A percentile compares a stretch with the other conserved stretches of the same genome.
These are phyloP conservation scores for Ceratoteleas bidentatus DNA, from an alignment of 1,140 invertebrate genomes.

Conservation along the genomic window DNA sequence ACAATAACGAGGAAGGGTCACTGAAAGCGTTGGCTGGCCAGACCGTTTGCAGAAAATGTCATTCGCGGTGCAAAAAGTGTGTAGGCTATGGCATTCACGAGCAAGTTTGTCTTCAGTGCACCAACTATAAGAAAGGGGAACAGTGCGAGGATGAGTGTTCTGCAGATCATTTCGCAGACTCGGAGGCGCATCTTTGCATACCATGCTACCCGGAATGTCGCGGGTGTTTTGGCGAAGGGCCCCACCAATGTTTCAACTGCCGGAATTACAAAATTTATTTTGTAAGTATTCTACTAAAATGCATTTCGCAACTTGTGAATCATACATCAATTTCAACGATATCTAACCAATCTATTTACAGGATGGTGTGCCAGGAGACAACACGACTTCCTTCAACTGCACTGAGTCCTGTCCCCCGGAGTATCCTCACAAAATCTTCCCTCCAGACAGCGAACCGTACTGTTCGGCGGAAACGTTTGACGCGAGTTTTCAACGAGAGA, in stretches of 20 bases:
- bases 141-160: constrained; percentile 96
- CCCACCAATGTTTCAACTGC: constrained; percentile 91
- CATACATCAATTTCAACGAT: no score
- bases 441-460: constrained; percentile 88
- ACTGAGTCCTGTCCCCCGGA: constrained; percentile 91
- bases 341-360: constrained; percentile 55
- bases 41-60: constrained; percentile 93
- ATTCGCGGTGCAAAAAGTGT: constrained; percentile 94
- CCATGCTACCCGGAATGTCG: constrained; percentile 91
- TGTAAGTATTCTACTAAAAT: constrained; percentile 77
- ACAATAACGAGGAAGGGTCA: constrained; percentile 86
- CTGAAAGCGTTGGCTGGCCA: constrained; percentile 88
- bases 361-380: constrained; percentile 82
- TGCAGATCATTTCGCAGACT: constrained; percentile 90
- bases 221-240: constrained; percentile 90
- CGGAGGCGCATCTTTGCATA: constrained; percentile 87
- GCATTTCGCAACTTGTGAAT: neutral
- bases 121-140: constrained; percentile 91
- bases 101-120: constrained; percentile 91
- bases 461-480: constrained; percentile 86
- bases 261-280: constrained; percentile 92
- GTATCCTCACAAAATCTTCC: constrained; percentile 89
- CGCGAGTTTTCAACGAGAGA: constrained; percentile 81
- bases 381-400: constrained; percentile 91
- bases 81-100: constrained; percentile 93